Base-by-base conservation (phyloP, 2,797 vertebrate species). In the Sebastes melanostomus region DNA sequence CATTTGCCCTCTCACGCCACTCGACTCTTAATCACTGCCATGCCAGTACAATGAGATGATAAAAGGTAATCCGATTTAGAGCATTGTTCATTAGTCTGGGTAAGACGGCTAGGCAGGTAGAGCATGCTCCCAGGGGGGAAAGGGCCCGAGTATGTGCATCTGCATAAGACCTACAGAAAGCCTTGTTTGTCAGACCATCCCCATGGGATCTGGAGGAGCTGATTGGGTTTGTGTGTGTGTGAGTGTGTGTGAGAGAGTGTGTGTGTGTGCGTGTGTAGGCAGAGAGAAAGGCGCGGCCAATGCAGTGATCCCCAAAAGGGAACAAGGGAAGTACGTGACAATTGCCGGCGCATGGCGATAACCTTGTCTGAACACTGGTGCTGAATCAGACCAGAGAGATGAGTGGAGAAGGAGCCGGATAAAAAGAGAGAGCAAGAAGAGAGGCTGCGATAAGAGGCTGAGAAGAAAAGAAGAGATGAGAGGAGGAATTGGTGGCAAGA, bases 41-140 rank as follows among this genome's bases (percentile, higher is more conserved):
- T 30, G 78, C 50, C 24, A 67, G 77, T 83, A 93, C 85, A 93
- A 92, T 83, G 83, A 90, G 83, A 93, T 85, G 88, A 95, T 94
- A 91, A 93, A 91, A 90, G 84, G 70, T 90, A 89, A 95, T 94
- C 91, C 72, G 89, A 94, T 94, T 92, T 87, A 80, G 78, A 81
- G 72, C 72, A 81, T 83, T 88, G 89, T 91, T 94, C 91, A 94
- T 94, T 93, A 94, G 88, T 85, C 82, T 70, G 90, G 86, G 89
- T 82, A 74, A 91, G 88, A 87, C 67, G 22, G 86, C 73, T 61
- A 66, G 90, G 80, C 87, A 84, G 81, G 83, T 86, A 77, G 82
- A 84, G 80, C 80, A 72, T 8, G 60, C n/a, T 75, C 89, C 77
- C 84, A 2, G 12, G 81, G 81, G 82, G 84, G 13, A 46, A 27